These are phyloP conservation scores for Spodoptera litura DNA, from an alignment of 1,140 invertebrate species.

Conservation along the genomic window DNA sequence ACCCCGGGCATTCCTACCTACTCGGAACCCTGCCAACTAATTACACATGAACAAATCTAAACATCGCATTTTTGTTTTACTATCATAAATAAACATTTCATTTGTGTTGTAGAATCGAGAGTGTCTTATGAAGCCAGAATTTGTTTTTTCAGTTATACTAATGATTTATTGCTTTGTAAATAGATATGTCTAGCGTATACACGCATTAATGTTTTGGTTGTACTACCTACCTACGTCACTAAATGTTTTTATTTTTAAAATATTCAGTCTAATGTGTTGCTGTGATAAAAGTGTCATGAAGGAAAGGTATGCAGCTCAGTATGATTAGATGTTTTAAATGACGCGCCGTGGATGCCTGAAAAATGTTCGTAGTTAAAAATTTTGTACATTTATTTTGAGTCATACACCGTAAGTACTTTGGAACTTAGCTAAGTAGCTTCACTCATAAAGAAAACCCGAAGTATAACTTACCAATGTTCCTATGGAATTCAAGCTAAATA, in stretches of 20 bases:
- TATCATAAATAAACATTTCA: conserved; percentile 50
- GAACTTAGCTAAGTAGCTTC: too few relatives aligned
- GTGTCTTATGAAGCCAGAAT: conserved; percentile 28
- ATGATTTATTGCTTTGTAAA: conserved; percentile 34
- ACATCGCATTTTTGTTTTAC: conserved; percentile 42
- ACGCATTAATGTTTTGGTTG: conserved; percentile 21
- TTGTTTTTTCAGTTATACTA: conserved; percentile 27
- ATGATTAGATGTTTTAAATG: too few relatives aligned
- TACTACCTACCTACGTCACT: neutral
- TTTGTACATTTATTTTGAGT: too few relatives aligned
- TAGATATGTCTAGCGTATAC: conserved; percentile 29
- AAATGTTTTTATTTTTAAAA: neutral
- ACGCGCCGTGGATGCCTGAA: too few relatives aligned
- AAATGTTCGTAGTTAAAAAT: too few relatives aligned
- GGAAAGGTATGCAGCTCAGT: neutral
- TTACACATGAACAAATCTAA: conserved; percentile 55
- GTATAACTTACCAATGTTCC: neutral
- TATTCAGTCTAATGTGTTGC: neutral
- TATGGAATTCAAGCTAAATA: too few relatives aligned
- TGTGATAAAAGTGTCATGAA: neutral
- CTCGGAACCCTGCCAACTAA: conserved; percentile 78
- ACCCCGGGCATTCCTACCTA: conserved; percentile 71
- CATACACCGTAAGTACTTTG: too few relatives aligned
- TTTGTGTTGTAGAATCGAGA: conserved; percentile 19
- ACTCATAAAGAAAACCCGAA: too few relatives aligned